phyloP scores from a whole-genome alignment of 2,888 invertebrate genomes.

The Xestia rhomboidea region DNA sequence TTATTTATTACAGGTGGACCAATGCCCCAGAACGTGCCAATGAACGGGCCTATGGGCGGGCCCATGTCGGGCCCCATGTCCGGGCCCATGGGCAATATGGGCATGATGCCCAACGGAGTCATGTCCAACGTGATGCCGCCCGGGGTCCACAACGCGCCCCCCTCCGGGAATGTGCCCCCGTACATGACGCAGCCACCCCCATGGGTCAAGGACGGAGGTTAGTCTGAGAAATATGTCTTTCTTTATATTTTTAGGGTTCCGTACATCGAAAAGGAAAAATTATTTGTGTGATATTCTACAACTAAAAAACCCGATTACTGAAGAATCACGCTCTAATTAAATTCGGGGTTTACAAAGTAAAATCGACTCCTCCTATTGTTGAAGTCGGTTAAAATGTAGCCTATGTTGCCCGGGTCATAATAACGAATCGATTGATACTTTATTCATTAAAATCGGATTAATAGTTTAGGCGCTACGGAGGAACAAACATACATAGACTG shows the following conservation, averaged over 20 bases:
- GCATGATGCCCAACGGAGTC: slow-evolving; percentile 73
- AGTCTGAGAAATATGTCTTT: slow-evolving; percentile 36
- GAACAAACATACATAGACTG: too few species aligned
- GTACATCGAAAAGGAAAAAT: too few species aligned
- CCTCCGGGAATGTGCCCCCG: slow-evolving; percentile 72
- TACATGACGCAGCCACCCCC: slow-evolving; percentile 85
- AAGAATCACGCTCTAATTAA: too few species aligned
- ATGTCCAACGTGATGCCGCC: slow-evolving; percentile 75
- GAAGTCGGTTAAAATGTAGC: too few species aligned
- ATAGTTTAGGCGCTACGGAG: too few species aligned
- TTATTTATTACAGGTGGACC: slow-evolving; percentile 43
- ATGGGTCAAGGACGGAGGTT: slow-evolving; percentile 82
- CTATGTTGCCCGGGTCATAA: too few species aligned
- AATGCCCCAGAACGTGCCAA: slow-evolving; percentile 70
- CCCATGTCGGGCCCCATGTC: slow-evolving; percentile 69
- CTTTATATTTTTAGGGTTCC: background rate
- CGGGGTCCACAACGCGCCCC: slow-evolving; percentile 70
- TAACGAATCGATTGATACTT: too few species aligned
- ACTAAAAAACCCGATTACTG: too few species aligned
- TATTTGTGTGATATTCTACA: too few species aligned
- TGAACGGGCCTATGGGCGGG: slow-evolving; percentile 55
- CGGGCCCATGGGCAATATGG: slow-evolving; percentile 70
- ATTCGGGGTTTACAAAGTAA: too few species aligned
- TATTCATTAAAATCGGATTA: too few species aligned
- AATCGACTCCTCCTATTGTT: too few species aligned